phyloP scores from a whole-genome alignment of 2,888 invertebrate species.

The Lasioglossum figueresi region DNA sequence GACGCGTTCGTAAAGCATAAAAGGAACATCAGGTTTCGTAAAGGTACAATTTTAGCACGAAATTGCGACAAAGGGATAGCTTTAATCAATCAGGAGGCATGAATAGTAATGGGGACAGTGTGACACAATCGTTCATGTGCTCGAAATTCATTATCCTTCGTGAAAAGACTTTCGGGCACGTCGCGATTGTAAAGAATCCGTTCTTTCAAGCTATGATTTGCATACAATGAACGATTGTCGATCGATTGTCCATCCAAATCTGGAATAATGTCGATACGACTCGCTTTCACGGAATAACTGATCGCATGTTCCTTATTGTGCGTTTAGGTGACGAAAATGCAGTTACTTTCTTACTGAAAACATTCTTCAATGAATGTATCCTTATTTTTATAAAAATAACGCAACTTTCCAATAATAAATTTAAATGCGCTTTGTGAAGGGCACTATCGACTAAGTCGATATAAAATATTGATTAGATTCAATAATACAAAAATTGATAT shows the following conservation, averaged over 20 bases:
- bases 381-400: no score
- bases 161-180: slow-evolving; percentile 33
- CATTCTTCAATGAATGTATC: background rate
- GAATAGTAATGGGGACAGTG: slow-evolving; percentile 19
- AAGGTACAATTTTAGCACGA: background rate
- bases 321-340: background rate
- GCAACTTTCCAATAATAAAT: background rate
- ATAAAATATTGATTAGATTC: no score
- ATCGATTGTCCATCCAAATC: slow-evolving; percentile 15
- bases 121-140: slow-evolving; percentile 20
- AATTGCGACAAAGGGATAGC: slow-evolving; percentile 29
- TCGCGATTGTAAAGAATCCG: slow-evolving; percentile 20
- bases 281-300: background rate
- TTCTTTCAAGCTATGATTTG: slow-evolving; percentile 37
- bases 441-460: no score
- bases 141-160: slow-evolving; percentile 33
- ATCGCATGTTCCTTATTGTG: background rate
- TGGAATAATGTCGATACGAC: background rate
- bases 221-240: slow-evolving; percentile 58
- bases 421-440: background rate
- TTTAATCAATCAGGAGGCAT: background rate
- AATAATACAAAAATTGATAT: no score
- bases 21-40: background rate
- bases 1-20: background rate
- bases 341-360: background rate